Percentiles rank a stretch among this genome's conserved stretches.
These are phyloP conservation scores for Orthonychiurus folsomi DNA, from an alignment of 2,888 invertebrate genomes.

Conservation along the genomic window DNA sequence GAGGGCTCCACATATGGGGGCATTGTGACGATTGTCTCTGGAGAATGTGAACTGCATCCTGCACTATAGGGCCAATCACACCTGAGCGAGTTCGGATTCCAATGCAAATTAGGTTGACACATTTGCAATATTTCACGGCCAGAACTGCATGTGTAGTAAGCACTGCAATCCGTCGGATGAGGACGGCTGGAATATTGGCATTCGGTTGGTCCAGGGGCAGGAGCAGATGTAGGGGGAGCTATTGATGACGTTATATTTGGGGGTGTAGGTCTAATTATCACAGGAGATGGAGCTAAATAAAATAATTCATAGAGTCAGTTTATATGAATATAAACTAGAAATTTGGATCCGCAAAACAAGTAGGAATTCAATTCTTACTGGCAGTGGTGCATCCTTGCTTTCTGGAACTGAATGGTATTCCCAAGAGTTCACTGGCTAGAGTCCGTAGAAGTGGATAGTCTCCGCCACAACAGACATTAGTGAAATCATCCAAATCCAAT, in stretches of 20 bases:
- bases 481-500: conserved; percentile 76
- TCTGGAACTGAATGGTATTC: conserved; percentile 25
- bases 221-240: not conserved
- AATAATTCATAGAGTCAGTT: not conserved
- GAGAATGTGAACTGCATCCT: conserved; percentile 20
- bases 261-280: not conserved
- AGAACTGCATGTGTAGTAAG: conserved; percentile 66
- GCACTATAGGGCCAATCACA: conserved; percentile 60
- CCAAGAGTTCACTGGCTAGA: conserved; percentile 62
- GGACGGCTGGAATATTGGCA: conserved; percentile 9
- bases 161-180: conserved; percentile 50
- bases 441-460: conserved; percentile 67
- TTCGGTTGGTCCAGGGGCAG: not conserved
- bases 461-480: conserved; percentile 70
- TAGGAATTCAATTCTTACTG: not conserved
- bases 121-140: conserved; percentile 59
- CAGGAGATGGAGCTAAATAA: not conserved
- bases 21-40: not conserved
- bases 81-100: conserved; percentile 56
- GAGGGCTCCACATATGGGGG: not conserved
- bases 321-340: not conserved
- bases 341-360: not conserved
- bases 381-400: conserved; percentile 55
- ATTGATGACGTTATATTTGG: conserved; percentile 2
- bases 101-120: conserved; percentile 67